Conservation (phyloP, 1,140 invertebrate genomes). For the Anagrus nilaparvatae region DNA sequence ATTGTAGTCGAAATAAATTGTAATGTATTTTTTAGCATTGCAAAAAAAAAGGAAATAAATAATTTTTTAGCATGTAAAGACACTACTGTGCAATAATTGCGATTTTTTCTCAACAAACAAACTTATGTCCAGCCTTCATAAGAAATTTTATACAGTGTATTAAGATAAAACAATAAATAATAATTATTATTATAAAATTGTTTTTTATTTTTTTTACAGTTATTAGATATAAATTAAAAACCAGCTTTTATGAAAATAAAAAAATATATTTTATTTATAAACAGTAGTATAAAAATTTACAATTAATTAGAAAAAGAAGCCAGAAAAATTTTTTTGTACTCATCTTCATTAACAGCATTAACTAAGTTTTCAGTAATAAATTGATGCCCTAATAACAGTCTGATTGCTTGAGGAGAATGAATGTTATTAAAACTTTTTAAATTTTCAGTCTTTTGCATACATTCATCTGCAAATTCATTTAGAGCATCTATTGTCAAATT, state of each 20-base stretch:
- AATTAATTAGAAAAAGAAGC: too few species aligned
- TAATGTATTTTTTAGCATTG: too few species aligned
- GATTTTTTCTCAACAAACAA: conserved; percentile 14
- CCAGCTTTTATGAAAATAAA: too few species aligned
- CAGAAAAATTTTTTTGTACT: too few species aligned
- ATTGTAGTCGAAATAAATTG: too few species aligned
- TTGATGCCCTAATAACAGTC: neutral
- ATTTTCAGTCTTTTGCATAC: neutral
- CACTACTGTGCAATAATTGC: conserved; percentile 16
- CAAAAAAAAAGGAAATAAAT: too few species aligned
- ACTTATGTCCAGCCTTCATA: conserved; percentile 15
- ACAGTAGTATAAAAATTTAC: neutral
- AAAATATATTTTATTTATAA: neutral
- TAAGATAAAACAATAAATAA: conserved; percentile 17
- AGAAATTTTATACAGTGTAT: conserved; percentile 17
- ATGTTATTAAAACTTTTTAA: neutral
- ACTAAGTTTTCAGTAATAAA: too few species aligned
- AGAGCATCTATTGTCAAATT: neutral
- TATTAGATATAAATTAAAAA: neutral
- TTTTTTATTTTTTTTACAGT: too few species aligned
- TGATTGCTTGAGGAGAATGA: conserved; percentile 3
- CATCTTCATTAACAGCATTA: too few species aligned
- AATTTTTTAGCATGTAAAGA: too few species aligned
- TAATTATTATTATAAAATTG: conserved; percentile 15
- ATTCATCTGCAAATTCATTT: neutral